Conservation (phyloP, 2,888 invertebrate species). For the Scaptomyza reducta region DNA sequence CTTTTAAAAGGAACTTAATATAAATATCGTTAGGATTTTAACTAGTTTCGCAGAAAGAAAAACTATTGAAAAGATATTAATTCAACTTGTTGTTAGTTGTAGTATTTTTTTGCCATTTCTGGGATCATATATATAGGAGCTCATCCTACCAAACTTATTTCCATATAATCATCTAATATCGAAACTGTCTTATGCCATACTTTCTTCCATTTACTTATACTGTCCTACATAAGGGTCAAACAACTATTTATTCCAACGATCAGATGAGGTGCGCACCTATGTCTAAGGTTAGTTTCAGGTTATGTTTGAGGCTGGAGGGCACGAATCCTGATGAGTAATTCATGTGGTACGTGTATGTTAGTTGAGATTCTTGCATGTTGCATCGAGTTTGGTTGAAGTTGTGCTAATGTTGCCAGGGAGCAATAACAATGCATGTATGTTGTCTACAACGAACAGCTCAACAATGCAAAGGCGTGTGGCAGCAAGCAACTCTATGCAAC, state of each 20-base stretch:
- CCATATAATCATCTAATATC: no score
- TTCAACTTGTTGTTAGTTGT: no score
- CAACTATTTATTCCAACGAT: background rate
- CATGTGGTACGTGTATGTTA: slow-evolving; percentile 26
- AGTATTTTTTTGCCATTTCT: no score
- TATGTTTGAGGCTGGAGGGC: slow-evolving; percentile 10
- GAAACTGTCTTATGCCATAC: no score
- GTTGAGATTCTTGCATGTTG: slow-evolving; percentile 41
- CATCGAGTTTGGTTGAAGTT: slow-evolving; percentile 37
- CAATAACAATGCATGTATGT: slow-evolving; percentile 40
- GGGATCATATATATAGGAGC: no score
- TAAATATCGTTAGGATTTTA: no score
- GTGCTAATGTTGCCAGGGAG: slow-evolving; percentile 35
- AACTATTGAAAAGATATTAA: no score
- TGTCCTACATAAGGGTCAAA: background rate
- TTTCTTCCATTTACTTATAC: no score
- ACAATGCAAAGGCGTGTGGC: slow-evolving; percentile 36
- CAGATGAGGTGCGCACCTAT: background rate
- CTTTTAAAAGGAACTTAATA: no score
- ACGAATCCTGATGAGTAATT: slow-evolving; percentile 36
- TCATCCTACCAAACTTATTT: no score
- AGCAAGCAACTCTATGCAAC: slow-evolving; percentile 29
- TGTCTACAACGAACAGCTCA: slow-evolving; percentile 24
- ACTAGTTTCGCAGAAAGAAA: no score
- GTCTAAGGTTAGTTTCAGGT: slow-evolving; percentile 5